Evolutionary conservation across 2,113 vertebrate genomes (phyloP).

Genomic region (Python bivittatus): DNA sequence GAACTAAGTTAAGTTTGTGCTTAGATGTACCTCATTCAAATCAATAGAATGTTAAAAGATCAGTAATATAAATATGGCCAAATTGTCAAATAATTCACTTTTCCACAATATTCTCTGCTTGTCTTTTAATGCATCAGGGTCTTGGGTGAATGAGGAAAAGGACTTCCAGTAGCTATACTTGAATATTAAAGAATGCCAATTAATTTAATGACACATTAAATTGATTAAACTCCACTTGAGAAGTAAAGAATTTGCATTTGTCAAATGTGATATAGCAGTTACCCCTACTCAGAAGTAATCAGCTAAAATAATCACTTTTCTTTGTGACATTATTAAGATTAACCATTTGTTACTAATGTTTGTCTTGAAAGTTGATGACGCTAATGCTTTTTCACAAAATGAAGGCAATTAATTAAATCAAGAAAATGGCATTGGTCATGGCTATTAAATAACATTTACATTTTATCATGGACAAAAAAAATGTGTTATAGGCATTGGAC

Average conservation of each 20-base stretch:
- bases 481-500: neutral
- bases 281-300: conserved; percentile 12
- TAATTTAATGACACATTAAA: conserved; percentile 35
- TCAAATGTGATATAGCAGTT: conserved; percentile 18
- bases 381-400: conserved; percentile 25
- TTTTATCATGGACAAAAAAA: neutral
- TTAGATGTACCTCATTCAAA: neutral
- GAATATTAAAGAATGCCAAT: conserved; percentile 20
- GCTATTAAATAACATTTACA: neutral
- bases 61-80: neutral
- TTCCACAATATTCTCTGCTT: neutral
- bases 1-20: too few species aligned
- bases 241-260: conserved; percentile 24
- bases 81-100: neutral
- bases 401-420: neutral
- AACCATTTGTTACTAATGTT: conserved; percentile 23
- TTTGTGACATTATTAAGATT: conserved; percentile 25
- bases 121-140: neutral
- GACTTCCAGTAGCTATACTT: conserved; percentile 1
- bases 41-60: neutral
- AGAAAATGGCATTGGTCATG: neutral
- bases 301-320: conserved; percentile 33
- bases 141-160: conserved; percentile 7
- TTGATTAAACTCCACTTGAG: conserved; percentile 14
- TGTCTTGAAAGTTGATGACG: conserved; percentile 25